A percentile compares a stretch with the other conserved stretches of the same genome.
Evolutionary conservation across 1,140 invertebrate species (phyloP).

Genomic region (Musca domestica): DNA sequence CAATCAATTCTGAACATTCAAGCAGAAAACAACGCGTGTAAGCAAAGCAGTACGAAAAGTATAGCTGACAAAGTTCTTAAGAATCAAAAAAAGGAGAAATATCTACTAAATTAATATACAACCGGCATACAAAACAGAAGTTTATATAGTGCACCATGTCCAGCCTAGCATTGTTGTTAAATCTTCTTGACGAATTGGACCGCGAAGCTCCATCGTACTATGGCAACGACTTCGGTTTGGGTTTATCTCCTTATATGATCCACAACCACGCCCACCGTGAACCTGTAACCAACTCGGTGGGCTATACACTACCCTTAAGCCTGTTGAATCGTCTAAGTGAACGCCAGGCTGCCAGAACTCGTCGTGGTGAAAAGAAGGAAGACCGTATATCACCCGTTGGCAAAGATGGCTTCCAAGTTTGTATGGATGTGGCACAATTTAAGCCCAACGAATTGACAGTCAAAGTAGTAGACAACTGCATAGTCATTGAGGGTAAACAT

Average conservation of each 20-base stretch:
- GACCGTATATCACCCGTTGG: conserved; percentile 15
- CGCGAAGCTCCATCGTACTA: conserved; percentile 21
- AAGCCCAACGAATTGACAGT: conserved; percentile 72
- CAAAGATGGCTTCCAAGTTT: conserved; percentile 55
- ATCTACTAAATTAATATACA: no score
- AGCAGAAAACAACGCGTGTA: no score
- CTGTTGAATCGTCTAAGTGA: conserved; percentile 15
- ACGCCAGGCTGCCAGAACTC: conserved; percentile 24
- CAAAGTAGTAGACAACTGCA: conserved; percentile 65
- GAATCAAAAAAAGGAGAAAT: no score
- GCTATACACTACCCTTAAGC: conserved; percentile 11
- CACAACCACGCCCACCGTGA: conserved; percentile 19
- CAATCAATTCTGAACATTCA: no score
- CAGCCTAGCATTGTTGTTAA: conserved; percentile 24
- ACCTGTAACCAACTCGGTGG: not conserved
- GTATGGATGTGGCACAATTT: conserved; percentile 66
- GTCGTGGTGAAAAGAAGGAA: conserved; percentile 40
- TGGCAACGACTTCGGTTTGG: conserved; percentile 26
- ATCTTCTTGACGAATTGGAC: conserved; percentile 23
- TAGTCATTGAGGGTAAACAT: conserved; percentile 67
- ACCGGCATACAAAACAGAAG: no score
- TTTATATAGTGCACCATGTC: conserved; percentile 23
- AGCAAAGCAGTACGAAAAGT: no score
- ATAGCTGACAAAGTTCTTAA: no score
- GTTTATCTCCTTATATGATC: conserved; percentile 18